Base-by-base conservation (phyloP, 2,797 vertebrate species). In the Notoglanidium macrostoma region DNA sequence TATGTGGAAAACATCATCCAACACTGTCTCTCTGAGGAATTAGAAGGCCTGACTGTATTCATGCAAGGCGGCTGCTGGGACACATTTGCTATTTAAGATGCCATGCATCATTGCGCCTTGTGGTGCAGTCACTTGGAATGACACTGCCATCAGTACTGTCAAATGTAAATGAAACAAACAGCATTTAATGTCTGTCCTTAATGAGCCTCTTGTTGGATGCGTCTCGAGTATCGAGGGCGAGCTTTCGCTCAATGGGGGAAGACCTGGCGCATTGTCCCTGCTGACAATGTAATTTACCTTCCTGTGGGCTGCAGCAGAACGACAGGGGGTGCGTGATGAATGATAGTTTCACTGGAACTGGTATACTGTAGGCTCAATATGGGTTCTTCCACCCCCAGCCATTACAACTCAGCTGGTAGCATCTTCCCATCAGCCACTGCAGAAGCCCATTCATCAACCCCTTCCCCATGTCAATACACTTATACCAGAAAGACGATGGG, bases 201-300 rank as follows among this genome's bases (percentile, higher is more conserved):
- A 92, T 90, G 89, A 91, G 89, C 76, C 87, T 90, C 77, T 89
- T 89, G 89, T 90, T 87, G 88, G 84, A 89, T 90, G 87, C 65
- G 73, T 85, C 85, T n/a, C 32, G 23, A 72, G 88, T 67, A 88
- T 89, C 40, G 85, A 84, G 86, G 80, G 84, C 59, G 61, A 87
- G 82, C 80, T 51, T 78, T 74, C 88, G 82, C 87, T 87, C 86
- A 74, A 29, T 79, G 74, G 78, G 82, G 86, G 72, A 63, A 87
- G 84, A 80, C 44, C 57, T 32, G 88, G 83, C 79, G 54, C 81
- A 90, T 89, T 89, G 87, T 91, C 90, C 73, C 86, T 23, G 55
- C 72, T 90, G 91, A 91, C 90, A 91, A 89, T 77, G 88, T 90
- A 89, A 92, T 92, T 91, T 91, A 89, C 87, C 85, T 88, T 91